Conservation (phyloP, 2,113 vertebrate species). For the Piliocolobus tephrosceles region DNA sequence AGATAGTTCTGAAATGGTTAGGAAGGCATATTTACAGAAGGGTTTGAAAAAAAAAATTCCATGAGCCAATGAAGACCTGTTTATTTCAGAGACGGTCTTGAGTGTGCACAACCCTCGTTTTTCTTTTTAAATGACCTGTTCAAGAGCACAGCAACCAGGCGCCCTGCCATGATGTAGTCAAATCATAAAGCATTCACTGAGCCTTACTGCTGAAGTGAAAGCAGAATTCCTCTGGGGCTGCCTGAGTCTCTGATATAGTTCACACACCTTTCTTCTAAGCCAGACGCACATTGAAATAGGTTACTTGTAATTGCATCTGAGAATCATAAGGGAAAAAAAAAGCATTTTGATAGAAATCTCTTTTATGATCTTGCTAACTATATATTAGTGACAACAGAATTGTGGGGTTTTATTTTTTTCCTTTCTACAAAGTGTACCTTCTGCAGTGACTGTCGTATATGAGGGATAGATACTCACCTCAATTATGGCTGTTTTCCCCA, state of each 20-base stretch:
- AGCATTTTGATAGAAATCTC: not conserved
- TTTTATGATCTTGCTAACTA: not conserved
- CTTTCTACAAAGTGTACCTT: not conserved
- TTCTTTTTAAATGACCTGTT: slow-evolving; percentile 21
- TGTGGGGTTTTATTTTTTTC: not conserved
- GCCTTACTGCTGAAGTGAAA: not conserved
- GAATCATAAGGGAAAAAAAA: not conserved
- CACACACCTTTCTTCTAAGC: not conserved
- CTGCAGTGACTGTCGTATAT: not conserved
- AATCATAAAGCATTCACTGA: slow-evolving; percentile 3
- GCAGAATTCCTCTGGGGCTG: not conserved
- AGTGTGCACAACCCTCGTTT: not conserved
- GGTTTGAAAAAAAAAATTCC: not conserved
- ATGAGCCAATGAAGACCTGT: not conserved
- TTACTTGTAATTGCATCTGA: not conserved
- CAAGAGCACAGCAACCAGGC: not conserved
- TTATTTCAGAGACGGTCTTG: not conserved
- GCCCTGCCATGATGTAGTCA: not conserved
- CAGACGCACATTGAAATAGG: not conserved
- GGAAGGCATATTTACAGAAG: not conserved
- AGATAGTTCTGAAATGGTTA: not conserved
- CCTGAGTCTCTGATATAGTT: not conserved
- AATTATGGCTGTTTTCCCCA: not conserved
- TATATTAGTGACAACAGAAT: not conserved
- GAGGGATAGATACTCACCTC: not conserved